Conservation (phyloP, 64 coral and sea anemone genomes). For the Orbicella faveolata region DNA sequence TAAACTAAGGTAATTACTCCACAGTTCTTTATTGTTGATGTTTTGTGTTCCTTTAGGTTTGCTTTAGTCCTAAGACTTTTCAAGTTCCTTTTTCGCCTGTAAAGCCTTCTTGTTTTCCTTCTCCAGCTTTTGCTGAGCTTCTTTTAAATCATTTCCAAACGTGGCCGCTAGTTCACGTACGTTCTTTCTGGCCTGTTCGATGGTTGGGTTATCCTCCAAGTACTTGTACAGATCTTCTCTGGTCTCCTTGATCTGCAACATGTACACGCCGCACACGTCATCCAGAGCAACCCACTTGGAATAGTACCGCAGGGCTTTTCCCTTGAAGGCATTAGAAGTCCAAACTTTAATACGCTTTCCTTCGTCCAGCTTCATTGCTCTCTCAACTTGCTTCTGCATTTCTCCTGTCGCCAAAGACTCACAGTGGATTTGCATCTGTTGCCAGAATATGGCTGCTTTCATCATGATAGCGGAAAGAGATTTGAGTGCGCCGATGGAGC, state of each 20-base stretch:
- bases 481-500: constrained; percentile 66
- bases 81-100: constrained; percentile 31
- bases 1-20: no score
- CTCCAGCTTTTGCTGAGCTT: constrained; percentile 41
- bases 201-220: constrained; percentile 61
- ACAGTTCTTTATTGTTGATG: no score
- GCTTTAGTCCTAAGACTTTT: neutral
- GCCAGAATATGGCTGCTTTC: constrained; percentile 70
- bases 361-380: constrained; percentile 36
- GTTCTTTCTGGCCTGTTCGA: constrained; percentile 43
- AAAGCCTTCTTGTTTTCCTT: constrained; percentile 24
- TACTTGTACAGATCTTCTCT: constrained; percentile 60
- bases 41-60: no score
- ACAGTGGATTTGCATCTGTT: constrained; percentile 54
- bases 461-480: constrained; percentile 70
- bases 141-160: constrained; percentile 42
- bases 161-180: constrained; percentile 42
- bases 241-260: constrained; percentile 63
- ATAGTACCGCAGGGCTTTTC: constrained; percentile 42
- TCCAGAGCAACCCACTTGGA: constrained; percentile 71
- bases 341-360: constrained; percentile 59
- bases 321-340: constrained; percentile 58
- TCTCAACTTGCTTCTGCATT: constrained; percentile 18
- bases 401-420: constrained; percentile 12
- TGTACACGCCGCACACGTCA: constrained; percentile 66